Conservation (phyloP, 2,888 invertebrate species). For the Chymomyza amoena region DNA sequence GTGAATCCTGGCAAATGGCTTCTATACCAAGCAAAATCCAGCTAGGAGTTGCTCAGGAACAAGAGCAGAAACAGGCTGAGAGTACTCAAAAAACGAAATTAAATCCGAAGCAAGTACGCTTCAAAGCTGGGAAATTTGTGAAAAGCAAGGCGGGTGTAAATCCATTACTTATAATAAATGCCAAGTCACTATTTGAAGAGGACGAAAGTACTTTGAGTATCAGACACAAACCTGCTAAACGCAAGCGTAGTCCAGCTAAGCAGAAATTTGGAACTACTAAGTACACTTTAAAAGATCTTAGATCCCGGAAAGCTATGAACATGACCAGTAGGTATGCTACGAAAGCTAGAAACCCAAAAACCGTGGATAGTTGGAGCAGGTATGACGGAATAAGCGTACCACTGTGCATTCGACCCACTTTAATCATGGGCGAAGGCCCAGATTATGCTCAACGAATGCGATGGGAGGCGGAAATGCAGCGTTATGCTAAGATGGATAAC, state of each 20-base stretch:
- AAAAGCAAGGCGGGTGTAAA: not conserved
- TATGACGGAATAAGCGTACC: slow-evolving; percentile 20
- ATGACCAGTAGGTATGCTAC: not conserved
- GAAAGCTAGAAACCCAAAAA: not conserved
- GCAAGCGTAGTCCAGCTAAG: not conserved
- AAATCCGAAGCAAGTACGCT: not conserved
- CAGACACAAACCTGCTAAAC: too few relatives aligned
- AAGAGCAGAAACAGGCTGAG: not conserved
- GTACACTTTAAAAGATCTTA: not conserved
- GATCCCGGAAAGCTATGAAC: not conserved
- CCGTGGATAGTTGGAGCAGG: too few relatives aligned
- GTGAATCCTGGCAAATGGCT: too few relatives aligned
- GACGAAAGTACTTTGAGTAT: not conserved
- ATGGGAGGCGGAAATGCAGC: not conserved
- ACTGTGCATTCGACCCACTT: slow-evolving; percentile 40
- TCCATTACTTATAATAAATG: not conserved
- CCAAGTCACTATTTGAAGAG: not conserved
- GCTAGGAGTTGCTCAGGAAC: not conserved
- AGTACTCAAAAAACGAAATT: not conserved
- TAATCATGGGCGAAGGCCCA: slow-evolving; percentile 25
- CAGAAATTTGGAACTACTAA: not conserved
- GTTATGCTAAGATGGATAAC: too few relatives aligned
- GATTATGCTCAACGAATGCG: slow-evolving; percentile 10
- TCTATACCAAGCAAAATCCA: too few relatives aligned
- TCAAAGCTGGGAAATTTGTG: not conserved